Evolutionary conservation across 1,140 invertebrate genomes (phyloP).

Genomic region (Zaprionus inermis): DNA sequence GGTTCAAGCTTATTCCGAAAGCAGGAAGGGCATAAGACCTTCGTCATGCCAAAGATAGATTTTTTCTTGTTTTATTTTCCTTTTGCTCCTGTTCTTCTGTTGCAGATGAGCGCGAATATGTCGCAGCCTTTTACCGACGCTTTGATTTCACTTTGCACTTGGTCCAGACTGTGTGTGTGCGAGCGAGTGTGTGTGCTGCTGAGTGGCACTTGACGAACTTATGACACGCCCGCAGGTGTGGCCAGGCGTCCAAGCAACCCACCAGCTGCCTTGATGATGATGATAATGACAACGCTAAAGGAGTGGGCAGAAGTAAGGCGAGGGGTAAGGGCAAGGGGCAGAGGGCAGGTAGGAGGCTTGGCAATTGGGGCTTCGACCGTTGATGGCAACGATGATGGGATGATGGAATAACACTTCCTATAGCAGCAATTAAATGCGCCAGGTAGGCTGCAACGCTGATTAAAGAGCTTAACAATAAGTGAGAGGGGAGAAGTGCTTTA

Average conservation of each 20-base stretch:
- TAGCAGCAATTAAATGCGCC: neutral
- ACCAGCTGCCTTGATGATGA: neutral
- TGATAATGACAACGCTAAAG: slow-evolving; percentile 7
- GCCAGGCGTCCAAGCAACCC: slow-evolving; percentile 10
- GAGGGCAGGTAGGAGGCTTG: neutral
- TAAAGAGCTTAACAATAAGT: neutral
- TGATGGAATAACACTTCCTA: neutral
- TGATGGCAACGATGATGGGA: neutral
- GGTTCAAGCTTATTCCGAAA: no score
- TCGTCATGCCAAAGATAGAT: no score
- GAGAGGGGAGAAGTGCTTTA: no score
- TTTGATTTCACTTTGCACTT: slow-evolving; percentile 48
- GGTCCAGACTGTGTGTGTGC: neutral
- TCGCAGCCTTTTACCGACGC: slow-evolving; percentile 10
- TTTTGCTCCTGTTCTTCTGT: slow-evolving; percentile 10
- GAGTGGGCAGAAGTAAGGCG: neutral
- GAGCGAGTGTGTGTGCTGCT: slow-evolving; percentile 10
- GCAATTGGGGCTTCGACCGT: neutral
- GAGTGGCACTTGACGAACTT: slow-evolving; percentile 43
- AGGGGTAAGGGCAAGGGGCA: no score
- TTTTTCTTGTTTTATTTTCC: neutral
- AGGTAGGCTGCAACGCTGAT: neutral
- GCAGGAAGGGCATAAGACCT: no score
- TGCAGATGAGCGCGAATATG: slow-evolving; percentile 37
- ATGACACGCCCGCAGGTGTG: slow-evolving; percentile 43